Conservation (phyloP, 2,888 invertebrate species). For the Ommatoiulus sabulosus region DNA sequence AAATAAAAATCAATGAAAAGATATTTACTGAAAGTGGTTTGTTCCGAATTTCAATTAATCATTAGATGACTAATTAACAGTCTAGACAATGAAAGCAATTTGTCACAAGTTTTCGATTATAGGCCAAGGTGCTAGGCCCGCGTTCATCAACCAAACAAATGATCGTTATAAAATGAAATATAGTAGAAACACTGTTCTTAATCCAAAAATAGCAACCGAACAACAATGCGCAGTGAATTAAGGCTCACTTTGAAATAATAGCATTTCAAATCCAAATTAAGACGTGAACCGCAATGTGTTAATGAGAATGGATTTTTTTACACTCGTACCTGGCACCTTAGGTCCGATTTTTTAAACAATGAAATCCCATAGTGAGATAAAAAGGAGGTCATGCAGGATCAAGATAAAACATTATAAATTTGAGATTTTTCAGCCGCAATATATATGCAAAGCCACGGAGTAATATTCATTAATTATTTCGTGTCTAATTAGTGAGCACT, state of each 20-base stretch:
- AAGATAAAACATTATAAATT: background rate
- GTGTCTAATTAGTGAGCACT: background rate
- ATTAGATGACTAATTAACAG: slow-evolving; percentile 21
- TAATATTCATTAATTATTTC: background rate
- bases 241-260: background rate
- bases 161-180: background rate
- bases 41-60: slow-evolving; percentile 36
- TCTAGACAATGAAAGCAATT: slow-evolving; percentile 4
- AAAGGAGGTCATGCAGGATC: background rate
- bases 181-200: background rate
- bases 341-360: background rate
- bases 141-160: background rate
- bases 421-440: background rate
- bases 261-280: background rate
- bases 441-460: background rate
- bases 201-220: background rate
- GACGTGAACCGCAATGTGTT: background rate
- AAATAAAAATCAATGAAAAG: slow-evolving; percentile 32
- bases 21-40: slow-evolving; percentile 23
- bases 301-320: background rate
- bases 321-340: background rate
- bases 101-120: slow-evolving; percentile 27
- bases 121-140: background rate
- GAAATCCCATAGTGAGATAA: background rate
- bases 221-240: background rate